Conservation (phyloP, 2,888 invertebrate species). For the Pterobdella sp. region DNA sequence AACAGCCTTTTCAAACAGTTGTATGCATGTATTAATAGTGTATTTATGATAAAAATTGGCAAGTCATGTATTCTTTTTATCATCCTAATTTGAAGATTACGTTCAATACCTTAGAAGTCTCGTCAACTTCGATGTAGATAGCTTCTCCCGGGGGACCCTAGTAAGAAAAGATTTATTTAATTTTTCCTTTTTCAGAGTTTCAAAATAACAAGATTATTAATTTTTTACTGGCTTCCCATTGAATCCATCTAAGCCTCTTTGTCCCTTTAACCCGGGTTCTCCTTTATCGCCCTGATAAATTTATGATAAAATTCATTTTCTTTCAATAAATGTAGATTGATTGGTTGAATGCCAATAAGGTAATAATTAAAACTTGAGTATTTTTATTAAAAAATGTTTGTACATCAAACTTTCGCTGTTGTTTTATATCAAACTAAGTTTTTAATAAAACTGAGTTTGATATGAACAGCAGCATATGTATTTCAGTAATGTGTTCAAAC, state of each 20-base stretch:
- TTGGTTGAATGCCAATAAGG: no score
- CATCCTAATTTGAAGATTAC: not conserved
- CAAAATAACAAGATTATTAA: not conserved
- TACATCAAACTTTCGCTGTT: no score
- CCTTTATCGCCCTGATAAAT: slow-evolving; percentile 20
- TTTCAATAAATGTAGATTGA: no score
- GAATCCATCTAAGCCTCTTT: not conserved
- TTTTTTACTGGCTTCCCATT: slow-evolving; percentile 8
- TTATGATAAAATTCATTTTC: no score
- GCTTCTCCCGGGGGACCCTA: slow-evolving; percentile 20
- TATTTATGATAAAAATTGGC: not conserved
- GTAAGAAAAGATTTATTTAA: not conserved
- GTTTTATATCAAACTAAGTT: no score
- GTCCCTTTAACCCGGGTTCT: not conserved
- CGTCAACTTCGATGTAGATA: not conserved
- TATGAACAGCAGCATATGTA: no score
- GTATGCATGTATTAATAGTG: not conserved
- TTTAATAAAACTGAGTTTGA: no score
- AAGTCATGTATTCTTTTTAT: not conserved
- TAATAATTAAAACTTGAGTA: no score
- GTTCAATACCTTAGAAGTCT: not conserved
- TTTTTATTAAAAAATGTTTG: no score
- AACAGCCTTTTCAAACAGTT: no score
- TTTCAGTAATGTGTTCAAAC: no score
- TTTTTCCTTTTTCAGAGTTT: not conserved